Conservation (phyloP, 2,888 invertebrate species). For the Eupithecia vulgata region DNA sequence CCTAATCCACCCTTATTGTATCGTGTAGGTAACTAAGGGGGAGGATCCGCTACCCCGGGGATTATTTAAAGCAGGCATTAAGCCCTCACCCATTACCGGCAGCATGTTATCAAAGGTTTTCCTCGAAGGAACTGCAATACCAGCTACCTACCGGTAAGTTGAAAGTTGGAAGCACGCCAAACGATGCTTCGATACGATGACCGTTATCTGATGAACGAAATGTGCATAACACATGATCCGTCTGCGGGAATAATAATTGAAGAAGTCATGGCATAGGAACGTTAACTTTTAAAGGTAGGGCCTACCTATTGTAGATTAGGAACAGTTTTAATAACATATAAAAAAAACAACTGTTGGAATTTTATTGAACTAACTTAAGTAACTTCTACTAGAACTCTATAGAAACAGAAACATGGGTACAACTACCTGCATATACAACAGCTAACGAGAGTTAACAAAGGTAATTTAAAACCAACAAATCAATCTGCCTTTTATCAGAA, state of each 20-base stretch:
- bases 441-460: conserved; percentile 5
- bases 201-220: conserved; percentile 53
- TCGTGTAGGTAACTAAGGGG: conserved; percentile 35
- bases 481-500: conserved; percentile 23
- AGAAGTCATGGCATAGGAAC: conserved; percentile 10
- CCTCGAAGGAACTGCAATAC: conserved; percentile 59
- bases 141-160: conserved; percentile 44
- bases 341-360: background rate
- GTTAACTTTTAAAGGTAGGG: background rate
- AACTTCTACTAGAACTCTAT: background rate
- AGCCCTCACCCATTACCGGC: conserved; percentile 63
- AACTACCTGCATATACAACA: background rate
- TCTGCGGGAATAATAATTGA: conserved; percentile 21
- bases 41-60: conserved; percentile 49
- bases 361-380: background rate
- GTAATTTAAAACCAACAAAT: conserved; percentile 18
- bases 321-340: background rate
- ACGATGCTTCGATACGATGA: conserved; percentile 51
- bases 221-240: conserved; percentile 40
- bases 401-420: background rate
- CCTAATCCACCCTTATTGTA: conserved; percentile 57
- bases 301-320: background rate
- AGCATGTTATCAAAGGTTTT: conserved; percentile 68
- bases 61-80: conserved; percentile 72
- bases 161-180: conserved; percentile 67